Evolutionary conservation across 1,140 invertebrate species (phyloP).

Genomic region (Pantala flavescens): DNA sequence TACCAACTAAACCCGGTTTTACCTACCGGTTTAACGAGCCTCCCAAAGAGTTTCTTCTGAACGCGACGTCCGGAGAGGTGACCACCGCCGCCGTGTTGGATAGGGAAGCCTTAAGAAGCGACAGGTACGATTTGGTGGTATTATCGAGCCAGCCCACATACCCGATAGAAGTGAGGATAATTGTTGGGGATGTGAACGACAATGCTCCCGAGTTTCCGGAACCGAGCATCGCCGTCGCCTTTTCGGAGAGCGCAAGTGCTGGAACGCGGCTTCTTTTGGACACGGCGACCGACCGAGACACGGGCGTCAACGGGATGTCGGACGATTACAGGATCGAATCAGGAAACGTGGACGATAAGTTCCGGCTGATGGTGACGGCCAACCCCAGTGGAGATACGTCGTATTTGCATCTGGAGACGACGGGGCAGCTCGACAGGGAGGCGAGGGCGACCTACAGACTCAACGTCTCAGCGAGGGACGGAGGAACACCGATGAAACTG

Average conservation of each 20-base stretch:
- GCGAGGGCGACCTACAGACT: slow-evolving; percentile 67
- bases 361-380: slow-evolving; percentile 70
- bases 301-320: slow-evolving; percentile 72
- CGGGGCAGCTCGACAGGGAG: slow-evolving; percentile 80
- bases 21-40: slow-evolving; percentile 86
- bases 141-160: slow-evolving; percentile 86
- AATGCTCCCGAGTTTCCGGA: slow-evolving; percentile 85
- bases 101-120: slow-evolving; percentile 60
- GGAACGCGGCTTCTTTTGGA: slow-evolving; percentile 78
- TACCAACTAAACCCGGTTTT: slow-evolving; percentile 76
- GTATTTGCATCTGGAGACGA: slow-evolving; percentile 83
- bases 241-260: slow-evolving; percentile 80
- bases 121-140: slow-evolving; percentile 79
- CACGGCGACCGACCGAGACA: slow-evolving; percentile 76
- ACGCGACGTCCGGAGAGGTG: slow-evolving; percentile 70
- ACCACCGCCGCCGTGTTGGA: slow-evolving; percentile 69
- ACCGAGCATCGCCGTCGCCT: slow-evolving; percentile 67
- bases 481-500: slow-evolving; percentile 63
- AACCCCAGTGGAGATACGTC: slow-evolving; percentile 81
- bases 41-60: slow-evolving; percentile 68
- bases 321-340: slow-evolving; percentile 80
- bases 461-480: slow-evolving; percentile 82
- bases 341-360: slow-evolving; percentile 74
- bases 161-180: slow-evolving; percentile 80
- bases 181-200: slow-evolving; percentile 79